Percentiles rank a stretch among this genome's conserved stretches.
Evolutionary conservation across 2,113 vertebrate species (phyloP).

Genomic region (Oryzias javanicus): DNA sequence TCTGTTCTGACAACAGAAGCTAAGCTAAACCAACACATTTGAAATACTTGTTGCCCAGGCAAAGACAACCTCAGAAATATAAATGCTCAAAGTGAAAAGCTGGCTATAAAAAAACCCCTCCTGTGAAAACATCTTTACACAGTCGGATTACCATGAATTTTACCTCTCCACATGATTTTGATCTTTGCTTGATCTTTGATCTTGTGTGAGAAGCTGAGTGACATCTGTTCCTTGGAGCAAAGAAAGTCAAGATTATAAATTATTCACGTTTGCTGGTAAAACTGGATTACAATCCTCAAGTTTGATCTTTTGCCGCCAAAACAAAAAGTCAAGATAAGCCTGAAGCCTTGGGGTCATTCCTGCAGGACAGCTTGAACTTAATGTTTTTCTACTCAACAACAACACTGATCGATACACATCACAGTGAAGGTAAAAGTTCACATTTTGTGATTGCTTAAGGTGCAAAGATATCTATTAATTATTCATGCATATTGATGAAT

Average conservation of each 20-base stretch:
- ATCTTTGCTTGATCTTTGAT: not conserved
- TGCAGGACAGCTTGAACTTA: not conserved
- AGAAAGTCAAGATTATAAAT: not conserved
- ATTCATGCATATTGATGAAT: not conserved
- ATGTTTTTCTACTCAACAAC: not conserved
- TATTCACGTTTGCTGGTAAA: too few species aligned
- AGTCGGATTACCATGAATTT: too few species aligned
- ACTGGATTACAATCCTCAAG: too few species aligned
- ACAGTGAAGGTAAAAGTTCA: not conserved
- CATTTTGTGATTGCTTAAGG: not conserved
- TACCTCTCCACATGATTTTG: not conserved
- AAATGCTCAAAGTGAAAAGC: too few species aligned
- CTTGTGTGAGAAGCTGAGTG: not conserved
- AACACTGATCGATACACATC: not conserved
- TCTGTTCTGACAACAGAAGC: not conserved
- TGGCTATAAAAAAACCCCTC: too few species aligned
- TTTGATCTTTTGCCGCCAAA: not conserved
- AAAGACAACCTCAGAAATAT: not conserved
- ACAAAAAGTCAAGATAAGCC: not conserved
- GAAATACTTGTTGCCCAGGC: not conserved
- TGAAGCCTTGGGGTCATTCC: not conserved
- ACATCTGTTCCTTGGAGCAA: not conserved
- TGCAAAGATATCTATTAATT: not conserved
- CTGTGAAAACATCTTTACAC: too few species aligned
- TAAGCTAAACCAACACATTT: not conserved